Evolutionary conservation across 2,888 invertebrate genomes (phyloP).

Genomic region (Andrena camellia): DNA sequence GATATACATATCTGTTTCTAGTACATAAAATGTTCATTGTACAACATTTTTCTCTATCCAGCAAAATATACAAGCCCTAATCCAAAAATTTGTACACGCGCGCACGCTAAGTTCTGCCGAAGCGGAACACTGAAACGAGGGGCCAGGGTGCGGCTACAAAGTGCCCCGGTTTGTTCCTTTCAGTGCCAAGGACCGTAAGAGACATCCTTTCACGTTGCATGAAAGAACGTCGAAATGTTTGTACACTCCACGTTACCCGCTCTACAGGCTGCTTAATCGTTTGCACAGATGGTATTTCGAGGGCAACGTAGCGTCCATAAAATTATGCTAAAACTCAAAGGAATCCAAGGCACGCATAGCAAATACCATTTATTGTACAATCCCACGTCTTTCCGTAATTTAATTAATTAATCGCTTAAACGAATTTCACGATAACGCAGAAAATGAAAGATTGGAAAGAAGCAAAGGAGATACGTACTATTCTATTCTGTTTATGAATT

Average conservation of each 20-base stretch:
- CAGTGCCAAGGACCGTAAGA: constrained; percentile 75
- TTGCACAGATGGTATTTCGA: constrained; percentile 75
- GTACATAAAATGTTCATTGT: background rate
- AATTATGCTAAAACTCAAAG: constrained; percentile 1
- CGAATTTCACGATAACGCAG: background rate
- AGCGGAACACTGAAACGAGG: constrained; percentile 18
- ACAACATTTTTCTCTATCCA: background rate
- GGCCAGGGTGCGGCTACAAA: constrained; percentile 61
- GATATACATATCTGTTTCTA: no score
- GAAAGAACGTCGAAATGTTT: constrained; percentile 78
- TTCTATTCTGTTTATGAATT: background rate
- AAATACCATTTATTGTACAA: background rate
- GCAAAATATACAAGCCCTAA: background rate
- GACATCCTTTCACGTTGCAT: constrained; percentile 71
- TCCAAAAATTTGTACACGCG: constrained; percentile 3
- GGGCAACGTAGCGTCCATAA: background rate
- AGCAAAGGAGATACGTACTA: background rate
- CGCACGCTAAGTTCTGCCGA: constrained; percentile 9
- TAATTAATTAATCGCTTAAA: no score
- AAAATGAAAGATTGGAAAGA: background rate
- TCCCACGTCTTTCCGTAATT: background rate
- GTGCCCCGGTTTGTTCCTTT: constrained; percentile 67
- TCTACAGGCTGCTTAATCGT: constrained; percentile 68
- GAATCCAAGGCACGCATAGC: background rate
- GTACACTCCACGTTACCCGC: constrained; percentile 64